Evolutionary conservation across 1,140 invertebrate species (phyloP).

Genomic region (Bombus breviceps): DNA sequence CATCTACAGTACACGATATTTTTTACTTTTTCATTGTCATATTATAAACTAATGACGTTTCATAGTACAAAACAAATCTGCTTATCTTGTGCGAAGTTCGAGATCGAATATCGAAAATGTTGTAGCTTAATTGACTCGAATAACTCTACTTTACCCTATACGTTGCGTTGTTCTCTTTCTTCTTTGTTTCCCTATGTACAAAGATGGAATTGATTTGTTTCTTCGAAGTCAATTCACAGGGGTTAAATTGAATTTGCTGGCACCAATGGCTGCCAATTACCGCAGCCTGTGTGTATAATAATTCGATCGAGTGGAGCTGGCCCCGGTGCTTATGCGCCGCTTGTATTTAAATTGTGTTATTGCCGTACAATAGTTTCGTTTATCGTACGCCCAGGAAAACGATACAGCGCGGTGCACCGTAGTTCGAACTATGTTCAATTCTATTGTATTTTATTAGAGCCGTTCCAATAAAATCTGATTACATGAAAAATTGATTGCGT

Average conservation of each 20-base stretch:
- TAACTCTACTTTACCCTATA: background rate
- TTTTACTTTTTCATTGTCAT: too few species aligned
- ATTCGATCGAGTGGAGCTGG: constrained; percentile 19
- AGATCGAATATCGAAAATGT: background rate
- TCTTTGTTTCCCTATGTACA: background rate
- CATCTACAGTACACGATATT: too few species aligned
- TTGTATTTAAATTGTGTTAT: constrained; percentile 43
- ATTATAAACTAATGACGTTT: too few species aligned
- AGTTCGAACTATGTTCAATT: constrained; percentile 14
- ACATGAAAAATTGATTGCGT: constrained; percentile 11
- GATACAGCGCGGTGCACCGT: background rate
- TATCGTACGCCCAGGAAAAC: background rate
- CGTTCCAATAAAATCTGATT: constrained; percentile 23
- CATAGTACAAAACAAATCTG: too few species aligned
- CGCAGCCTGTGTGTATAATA: constrained; percentile 5
- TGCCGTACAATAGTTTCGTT: constrained; percentile 31
- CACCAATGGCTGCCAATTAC: constrained; percentile 36
- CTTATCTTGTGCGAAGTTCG: too few species aligned
- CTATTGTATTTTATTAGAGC: constrained; percentile 29
- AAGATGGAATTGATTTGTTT: constrained; percentile 14
- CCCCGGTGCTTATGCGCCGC: constrained; percentile 3
- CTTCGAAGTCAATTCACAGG: constrained; percentile 22
- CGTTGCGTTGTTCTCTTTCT: background rate
- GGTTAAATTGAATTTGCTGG: constrained; percentile 34
- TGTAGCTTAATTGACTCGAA: background rate